Conservation (phyloP, 1,140 invertebrate genomes). For the Zaprionus capensis region DNA sequence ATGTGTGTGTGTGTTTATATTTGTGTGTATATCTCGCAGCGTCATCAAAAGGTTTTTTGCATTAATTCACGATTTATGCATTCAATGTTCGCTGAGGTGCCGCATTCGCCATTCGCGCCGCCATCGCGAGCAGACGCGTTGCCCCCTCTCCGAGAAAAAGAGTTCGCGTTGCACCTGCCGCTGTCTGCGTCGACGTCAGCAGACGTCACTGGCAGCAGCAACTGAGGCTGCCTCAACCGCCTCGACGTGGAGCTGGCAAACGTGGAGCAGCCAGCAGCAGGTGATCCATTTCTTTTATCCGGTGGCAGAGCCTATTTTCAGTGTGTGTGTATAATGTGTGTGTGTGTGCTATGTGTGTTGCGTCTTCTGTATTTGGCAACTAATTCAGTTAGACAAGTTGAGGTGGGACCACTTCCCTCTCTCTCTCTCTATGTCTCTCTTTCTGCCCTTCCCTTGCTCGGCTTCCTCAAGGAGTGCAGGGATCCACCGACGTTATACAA, state of each 20-base stretch:
- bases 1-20: constrained; percentile 24
- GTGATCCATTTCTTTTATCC: constrained; percentile 83
- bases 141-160: constrained; percentile 25
- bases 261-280: constrained; percentile 67
- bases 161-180: constrained; percentile 73
- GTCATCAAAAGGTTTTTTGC: constrained; percentile 83
- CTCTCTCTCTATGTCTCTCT: background rate
- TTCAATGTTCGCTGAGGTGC: constrained; percentile 76
- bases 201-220: constrained; percentile 13
- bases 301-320: constrained; percentile 72
- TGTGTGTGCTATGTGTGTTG: constrained; percentile 43
- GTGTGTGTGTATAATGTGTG: constrained; percentile 22
- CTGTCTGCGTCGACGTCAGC: constrained; percentile 46
- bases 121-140: constrained; percentile 54
- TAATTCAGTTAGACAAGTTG: constrained; percentile 78
- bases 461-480: constrained; percentile 37
- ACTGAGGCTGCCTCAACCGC: constrained; percentile 3
- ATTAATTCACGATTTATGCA: constrained; percentile 84
- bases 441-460: too few species aligned
- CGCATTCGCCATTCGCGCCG: constrained; percentile 74
- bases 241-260: constrained; percentile 12
- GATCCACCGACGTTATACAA: constrained; percentile 61
- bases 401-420: constrained; percentile 35
- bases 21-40: constrained; percentile 56
- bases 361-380: constrained; percentile 60